Evolutionary conservation across 2,113 vertebrate species (phyloP).

Genomic region (Lophura nycthemera): DNA sequence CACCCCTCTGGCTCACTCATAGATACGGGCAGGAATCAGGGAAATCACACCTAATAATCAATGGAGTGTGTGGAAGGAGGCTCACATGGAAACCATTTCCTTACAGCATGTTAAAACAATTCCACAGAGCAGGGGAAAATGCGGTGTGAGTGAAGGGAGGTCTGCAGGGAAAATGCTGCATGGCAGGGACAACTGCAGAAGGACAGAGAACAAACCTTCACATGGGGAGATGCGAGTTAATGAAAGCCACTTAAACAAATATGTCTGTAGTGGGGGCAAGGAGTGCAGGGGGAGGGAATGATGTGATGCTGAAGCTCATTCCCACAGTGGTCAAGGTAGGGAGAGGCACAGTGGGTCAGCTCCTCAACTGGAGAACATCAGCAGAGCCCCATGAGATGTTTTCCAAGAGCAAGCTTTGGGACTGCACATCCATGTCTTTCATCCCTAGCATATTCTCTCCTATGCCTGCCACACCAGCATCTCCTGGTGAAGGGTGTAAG

Average conservation of each 20-base stretch:
- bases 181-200: conserved; percentile 47
- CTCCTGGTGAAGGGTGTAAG: rapidly evolving
- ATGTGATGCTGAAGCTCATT: neutral
- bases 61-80: neutral
- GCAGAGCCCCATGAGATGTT: neutral
- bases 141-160: neutral
- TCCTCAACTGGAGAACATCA: neutral
- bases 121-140: neutral
- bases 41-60: conserved; percentile 54
- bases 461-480: neutral
- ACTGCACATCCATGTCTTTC: neutral
- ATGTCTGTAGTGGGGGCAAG: neutral
- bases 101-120: conserved; percentile 3
- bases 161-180: conserved; percentile 26
- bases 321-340: rapidly evolving
- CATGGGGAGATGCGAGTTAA: conserved; percentile 53
- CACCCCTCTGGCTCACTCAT: rapidly evolving
- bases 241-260: conserved; percentile 60
- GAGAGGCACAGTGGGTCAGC: neutral
- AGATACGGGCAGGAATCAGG: conserved; percentile 1
- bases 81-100: conserved; percentile 39
- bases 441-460: rapidly evolving
- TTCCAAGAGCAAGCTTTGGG: neutral
- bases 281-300: neutral
- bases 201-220: conserved; percentile 46